Base-by-base conservation (phyloP, 2,888 invertebrate species). In the Phalera bucephala region DNA sequence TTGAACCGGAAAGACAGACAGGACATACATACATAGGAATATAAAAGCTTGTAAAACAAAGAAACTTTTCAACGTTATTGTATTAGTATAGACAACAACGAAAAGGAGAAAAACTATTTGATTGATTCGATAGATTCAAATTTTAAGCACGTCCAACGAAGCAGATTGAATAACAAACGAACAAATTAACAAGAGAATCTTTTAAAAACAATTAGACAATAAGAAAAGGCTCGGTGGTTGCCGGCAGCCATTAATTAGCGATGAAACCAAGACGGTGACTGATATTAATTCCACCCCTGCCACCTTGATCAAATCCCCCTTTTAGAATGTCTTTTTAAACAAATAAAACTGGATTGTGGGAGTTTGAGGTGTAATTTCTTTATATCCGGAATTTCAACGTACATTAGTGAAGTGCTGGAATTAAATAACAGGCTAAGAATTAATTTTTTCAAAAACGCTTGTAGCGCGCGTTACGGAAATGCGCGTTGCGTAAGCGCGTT, bases 171-270 rank as follows among this genome's bases (percentile, higher is more conserved):
- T 30, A 40, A 45, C 48, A 45, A 52, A 38, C 23, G 21, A 3
- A 11, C 54, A 65, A 73, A 73, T 73, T 60, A 65, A 58, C 52
- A 53, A 54, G 29, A 59, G 61, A 59, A 54, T 71, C 67, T 75
- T 80, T 79, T 72, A 73, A 82, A 84, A 87, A 83, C 84, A 87
- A 87, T 86, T 80, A 75, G 58, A 65, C 70, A 67, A 65, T 69
- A 80, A 79, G 74, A 80, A 78, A 77, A 62, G 53, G 57, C 58
- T 59, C 51, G 49, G 52, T 52, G 53, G 47, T 64, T 60, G 45
- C 51, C 64, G 64, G 63, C 64, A 59, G 70, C 66, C 65, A 69
- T 85, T 85, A 84, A 86, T 86, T 83, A 82, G 71, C 70, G 68
- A 51, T 48, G 61, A 57, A 57, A 49, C 51, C 54, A 51, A 48